Conservation (phyloP, 2,888 invertebrate species). For the Caenorhabditis imperialis region DNA sequence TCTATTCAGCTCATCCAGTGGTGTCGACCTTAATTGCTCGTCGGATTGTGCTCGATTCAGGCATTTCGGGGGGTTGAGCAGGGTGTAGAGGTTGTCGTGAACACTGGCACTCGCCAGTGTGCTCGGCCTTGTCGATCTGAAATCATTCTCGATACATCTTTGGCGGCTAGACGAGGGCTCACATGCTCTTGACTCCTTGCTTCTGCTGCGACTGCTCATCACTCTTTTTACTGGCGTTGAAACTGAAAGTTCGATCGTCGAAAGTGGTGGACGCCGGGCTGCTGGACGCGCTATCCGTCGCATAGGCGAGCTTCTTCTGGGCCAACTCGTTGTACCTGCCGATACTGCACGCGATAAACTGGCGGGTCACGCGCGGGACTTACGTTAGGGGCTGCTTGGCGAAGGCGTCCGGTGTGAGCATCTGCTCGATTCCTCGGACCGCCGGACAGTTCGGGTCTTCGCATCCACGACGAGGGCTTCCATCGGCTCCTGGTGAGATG, state of each 20-base stretch:
- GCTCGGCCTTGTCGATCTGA: slow-evolving; percentile 13
- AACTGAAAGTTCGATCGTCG: slow-evolving; percentile 62
- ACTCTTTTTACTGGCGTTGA: slow-evolving; percentile 52
- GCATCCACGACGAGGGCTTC: slow-evolving; percentile 73
- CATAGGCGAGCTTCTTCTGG: slow-evolving; percentile 72
- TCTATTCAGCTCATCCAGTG: slow-evolving; percentile 53
- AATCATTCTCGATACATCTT: not conserved
- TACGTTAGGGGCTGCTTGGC: slow-evolving; percentile 74
- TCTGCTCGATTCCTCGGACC: slow-evolving; percentile 72
- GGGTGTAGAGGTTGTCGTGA: slow-evolving; percentile 66
- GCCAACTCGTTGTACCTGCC: slow-evolving; percentile 75
- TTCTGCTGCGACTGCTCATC: slow-evolving; percentile 8
- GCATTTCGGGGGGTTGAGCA: slow-evolving; percentile 65
- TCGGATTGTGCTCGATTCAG: slow-evolving; percentile 65
- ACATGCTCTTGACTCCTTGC: slow-evolving; percentile 41
- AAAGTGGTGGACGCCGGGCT: slow-evolving; percentile 66
- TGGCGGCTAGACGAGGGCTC: slow-evolving; percentile 5
- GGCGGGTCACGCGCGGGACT: slow-evolving; percentile 38
- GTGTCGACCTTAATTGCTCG: slow-evolving; percentile 58
- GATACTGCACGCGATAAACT: slow-evolving; percentile 24
- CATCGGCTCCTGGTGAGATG: slow-evolving; percentile 73
- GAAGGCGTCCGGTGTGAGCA: slow-evolving; percentile 76
- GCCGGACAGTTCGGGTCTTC: slow-evolving; percentile 75
- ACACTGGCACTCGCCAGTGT: slow-evolving; percentile 56
- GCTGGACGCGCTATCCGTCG: slow-evolving; percentile 69